phyloP scores from a whole-genome alignment of 2,888 invertebrate genomes.

The Tortrix viridana region DNA sequence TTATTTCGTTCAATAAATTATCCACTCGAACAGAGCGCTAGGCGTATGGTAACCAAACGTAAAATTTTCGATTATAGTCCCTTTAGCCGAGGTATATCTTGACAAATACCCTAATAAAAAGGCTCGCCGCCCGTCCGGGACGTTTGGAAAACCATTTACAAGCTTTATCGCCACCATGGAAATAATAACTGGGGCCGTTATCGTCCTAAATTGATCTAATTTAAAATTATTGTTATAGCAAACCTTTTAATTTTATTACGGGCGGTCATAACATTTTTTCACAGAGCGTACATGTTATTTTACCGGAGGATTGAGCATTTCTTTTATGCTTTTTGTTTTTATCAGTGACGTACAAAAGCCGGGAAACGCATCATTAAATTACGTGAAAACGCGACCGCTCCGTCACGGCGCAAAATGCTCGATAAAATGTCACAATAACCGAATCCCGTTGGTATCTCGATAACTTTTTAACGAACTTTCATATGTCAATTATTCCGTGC shows the following conservation, averaged over 20 bases:
- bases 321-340: slow-evolving; percentile 6
- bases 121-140: slow-evolving; percentile 73
- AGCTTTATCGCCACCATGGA: slow-evolving; percentile 82
- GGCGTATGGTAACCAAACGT: slow-evolving; percentile 77
- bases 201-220: slow-evolving; percentile 82
- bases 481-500: slow-evolving; percentile 26
- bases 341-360: not conserved
- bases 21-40: slow-evolving; percentile 51
- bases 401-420: slow-evolving; percentile 9
- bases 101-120: slow-evolving; percentile 83
- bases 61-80: slow-evolving; percentile 78
- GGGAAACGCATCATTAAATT: slow-evolving; percentile 21
- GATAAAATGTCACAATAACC: slow-evolving; percentile 19
- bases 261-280: slow-evolving; percentile 71
- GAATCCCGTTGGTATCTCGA: slow-evolving; percentile 10
- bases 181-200: slow-evolving; percentile 82
- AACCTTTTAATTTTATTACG: slow-evolving; percentile 79
- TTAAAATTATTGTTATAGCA: slow-evolving; percentile 81
- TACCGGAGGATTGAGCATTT: not conserved
- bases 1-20: slow-evolving; percentile 50
- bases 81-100: slow-evolving; percentile 75
- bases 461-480: slow-evolving; percentile 34
- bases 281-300: slow-evolving; percentile 42
- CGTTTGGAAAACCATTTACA: slow-evolving; percentile 83
- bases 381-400: not conserved